phyloP scores from a whole-genome alignment of 2,113 vertebrate genomes.

The Lepus timidus region DNA sequence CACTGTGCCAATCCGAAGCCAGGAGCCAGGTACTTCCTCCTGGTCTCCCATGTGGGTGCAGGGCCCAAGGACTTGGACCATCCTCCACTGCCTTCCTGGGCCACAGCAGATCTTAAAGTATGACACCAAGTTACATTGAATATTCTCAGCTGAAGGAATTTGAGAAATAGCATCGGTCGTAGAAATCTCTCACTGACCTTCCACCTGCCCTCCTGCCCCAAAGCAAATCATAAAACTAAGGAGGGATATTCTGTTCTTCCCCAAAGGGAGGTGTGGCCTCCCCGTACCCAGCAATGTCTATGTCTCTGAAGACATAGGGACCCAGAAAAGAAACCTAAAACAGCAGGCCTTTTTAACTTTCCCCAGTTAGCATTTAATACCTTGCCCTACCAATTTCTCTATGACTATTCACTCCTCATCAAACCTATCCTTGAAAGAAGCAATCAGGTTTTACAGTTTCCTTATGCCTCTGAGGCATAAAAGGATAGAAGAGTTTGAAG shows the following conservation, averaged over 20 bases:
- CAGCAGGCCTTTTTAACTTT: neutral
- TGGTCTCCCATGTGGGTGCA: no score
- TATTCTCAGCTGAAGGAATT: neutral
- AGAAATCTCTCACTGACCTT: neutral
- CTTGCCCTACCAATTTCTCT: neutral
- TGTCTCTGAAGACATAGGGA: neutral
- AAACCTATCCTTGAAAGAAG: neutral
- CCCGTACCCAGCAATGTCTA: neutral
- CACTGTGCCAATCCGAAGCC: no score
- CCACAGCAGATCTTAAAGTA: neutral
- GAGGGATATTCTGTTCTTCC: no score
- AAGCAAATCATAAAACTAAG: neutral
- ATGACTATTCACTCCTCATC: neutral
- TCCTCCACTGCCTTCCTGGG: no score
- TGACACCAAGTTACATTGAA: neutral
- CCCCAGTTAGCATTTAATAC: no score
- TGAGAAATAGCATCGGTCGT: neutral
- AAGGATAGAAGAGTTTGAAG: neutral
- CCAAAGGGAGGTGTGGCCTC: neutral
- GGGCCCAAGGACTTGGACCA: no score
- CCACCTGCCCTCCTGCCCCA: neutral
- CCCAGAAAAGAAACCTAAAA: neutral
- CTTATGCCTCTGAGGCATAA: neutral
- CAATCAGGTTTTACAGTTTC: neutral
- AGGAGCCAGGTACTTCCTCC: no score